Conservation (phyloP, 2,113 vertebrate genomes). For the Mastomys natalensis region DNA sequence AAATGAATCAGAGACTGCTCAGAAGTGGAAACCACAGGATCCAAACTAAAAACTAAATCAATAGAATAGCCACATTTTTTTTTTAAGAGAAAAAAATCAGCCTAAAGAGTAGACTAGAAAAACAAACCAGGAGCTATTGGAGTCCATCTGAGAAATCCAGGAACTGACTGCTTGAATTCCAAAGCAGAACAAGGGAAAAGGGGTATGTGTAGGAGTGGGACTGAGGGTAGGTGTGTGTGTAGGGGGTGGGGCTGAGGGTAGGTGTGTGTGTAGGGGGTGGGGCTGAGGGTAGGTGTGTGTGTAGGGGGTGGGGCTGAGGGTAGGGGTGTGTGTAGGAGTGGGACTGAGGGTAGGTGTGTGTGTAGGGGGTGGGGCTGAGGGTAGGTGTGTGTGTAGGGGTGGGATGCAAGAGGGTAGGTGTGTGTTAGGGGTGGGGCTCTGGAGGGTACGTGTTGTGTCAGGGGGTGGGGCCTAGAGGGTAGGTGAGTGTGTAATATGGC, state of each 20-base stretch:
- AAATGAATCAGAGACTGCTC: background rate
- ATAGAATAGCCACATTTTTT: background rate
- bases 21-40: background rate
- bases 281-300: too few species aligned
- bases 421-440: background rate
- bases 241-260: too few species aligned
- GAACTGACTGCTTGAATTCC: background rate
- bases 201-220: background rate
- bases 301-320: too few species aligned
- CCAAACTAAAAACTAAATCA: conserved; percentile 8
- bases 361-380: background rate
- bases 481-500: too few species aligned
- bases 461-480: too few species aligned
- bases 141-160: background rate
- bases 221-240: background rate
- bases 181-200: background rate
- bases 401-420: background rate
- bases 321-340: too few species aligned
- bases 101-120: background rate
- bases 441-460: too few species aligned
- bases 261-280: too few species aligned
- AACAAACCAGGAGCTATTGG: background rate
- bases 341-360: background rate
- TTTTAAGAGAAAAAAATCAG: background rate
- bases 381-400: too few species aligned